phyloP scores from a whole-genome alignment of 2,888 invertebrate species.

The Lasioglossum pauxillum region DNA sequence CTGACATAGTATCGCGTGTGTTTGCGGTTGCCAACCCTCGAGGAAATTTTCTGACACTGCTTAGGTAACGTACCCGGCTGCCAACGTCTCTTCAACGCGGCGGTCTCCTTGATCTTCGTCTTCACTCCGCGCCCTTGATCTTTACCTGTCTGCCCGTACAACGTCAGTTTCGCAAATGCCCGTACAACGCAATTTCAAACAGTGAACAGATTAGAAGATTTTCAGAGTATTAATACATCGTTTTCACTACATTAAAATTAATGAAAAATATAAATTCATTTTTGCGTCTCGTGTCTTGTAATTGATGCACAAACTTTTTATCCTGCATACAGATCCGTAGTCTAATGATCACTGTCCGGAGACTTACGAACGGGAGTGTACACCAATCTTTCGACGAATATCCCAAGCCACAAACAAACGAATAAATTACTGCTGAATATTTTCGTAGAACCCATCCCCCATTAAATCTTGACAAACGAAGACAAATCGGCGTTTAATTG shows the following conservation, averaged over 20 bases:
- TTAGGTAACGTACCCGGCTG: slow-evolving; percentile 1
- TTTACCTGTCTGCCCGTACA: neutral
- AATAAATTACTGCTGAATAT: neutral
- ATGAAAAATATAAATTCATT: too few relatives aligned
- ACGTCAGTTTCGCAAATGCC: neutral
- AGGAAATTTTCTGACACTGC: neutral
- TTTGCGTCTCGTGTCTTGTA: too few relatives aligned
- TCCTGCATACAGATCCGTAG: too few relatives aligned
- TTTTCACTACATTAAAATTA: too few relatives aligned
- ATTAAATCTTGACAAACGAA: too few relatives aligned
- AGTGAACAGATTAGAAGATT: too few relatives aligned
- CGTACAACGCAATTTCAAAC: too few relatives aligned
- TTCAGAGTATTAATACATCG: too few relatives aligned
- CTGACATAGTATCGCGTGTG: neutral
- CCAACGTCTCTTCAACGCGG: neutral
- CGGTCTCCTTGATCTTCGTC: neutral
- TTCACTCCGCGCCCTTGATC: neutral
- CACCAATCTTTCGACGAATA: neutral
- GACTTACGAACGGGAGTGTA: too few relatives aligned
- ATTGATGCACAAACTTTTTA: too few relatives aligned
- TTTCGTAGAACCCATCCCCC: too few relatives aligned
- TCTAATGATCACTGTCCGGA: too few relatives aligned
- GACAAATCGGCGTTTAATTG: neutral
- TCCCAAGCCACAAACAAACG: neutral
- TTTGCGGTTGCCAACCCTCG: neutral